Evolutionary conservation across 2,113 vertebrate species (phyloP).

Genomic region (Triplophysa siluroides): DNA sequence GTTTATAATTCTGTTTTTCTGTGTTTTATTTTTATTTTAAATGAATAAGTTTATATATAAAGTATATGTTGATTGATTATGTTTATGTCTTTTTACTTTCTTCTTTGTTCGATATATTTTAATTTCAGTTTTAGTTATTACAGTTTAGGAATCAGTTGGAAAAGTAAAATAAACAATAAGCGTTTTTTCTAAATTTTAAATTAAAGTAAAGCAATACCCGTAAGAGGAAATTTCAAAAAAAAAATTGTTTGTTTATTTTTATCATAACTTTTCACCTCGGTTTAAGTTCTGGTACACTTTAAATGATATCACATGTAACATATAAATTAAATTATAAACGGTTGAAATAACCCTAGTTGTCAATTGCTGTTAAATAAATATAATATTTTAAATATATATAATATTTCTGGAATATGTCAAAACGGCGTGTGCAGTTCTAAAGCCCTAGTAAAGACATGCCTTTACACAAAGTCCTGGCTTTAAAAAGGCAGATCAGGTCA

Average conservation of each 20-base stretch:
- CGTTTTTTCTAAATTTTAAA: too few relatives aligned
- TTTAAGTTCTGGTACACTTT: too few relatives aligned
- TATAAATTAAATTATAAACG: too few relatives aligned
- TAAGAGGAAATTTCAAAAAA: too few relatives aligned
- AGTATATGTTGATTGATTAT: too few relatives aligned
- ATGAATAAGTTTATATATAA: too few relatives aligned
- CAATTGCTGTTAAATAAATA: neutral
- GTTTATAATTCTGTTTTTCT: too few relatives aligned
- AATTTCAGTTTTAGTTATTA: neutral
- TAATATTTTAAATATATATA: neutral
- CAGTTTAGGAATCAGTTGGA: neutral
- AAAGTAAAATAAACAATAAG: neutral
- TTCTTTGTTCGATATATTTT: neutral
- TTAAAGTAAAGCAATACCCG: too few relatives aligned
- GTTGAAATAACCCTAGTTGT: neutral
- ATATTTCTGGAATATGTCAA: neutral
- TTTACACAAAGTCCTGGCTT: slow-evolving; percentile 15
- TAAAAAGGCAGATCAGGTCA: slow-evolving; percentile 3
- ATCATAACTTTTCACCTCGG: neutral
- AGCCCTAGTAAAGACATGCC: slow-evolving; percentile 1
- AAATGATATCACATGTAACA: too few relatives aligned
- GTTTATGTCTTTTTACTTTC: neutral
- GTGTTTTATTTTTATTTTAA: too few relatives aligned
- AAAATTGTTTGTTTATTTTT: neutral
- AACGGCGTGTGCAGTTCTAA: neutral